Evolutionary conservation across 2,888 invertebrate species (phyloP), one percentile per base, ranked within the genome.

Genomic region (Patella caerulea): DNA sequence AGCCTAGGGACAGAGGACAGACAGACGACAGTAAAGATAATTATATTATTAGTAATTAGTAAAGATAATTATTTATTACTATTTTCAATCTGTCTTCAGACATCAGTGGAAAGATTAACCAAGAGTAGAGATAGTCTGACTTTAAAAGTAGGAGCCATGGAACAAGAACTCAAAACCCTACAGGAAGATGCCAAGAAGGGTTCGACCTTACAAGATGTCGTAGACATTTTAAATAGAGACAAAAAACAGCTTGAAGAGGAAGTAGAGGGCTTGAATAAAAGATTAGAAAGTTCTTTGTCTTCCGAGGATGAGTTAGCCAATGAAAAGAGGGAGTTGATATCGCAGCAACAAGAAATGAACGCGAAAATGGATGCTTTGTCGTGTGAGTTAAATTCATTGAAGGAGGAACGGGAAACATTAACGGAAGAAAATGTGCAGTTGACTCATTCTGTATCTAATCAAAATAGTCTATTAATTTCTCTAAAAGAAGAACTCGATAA

Each of bases 221-320:
- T 87, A 4, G 86, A 86, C 55, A 83, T 85, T 78, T 80, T 88
- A 15, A 86, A 76, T 69, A 80, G 79, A 56, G 87, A 88, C 73
- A 88, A 88, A 73, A 82, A 81, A 59, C 79, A 84, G 15, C 73
- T 86, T 53, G 78, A 79, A 14, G 77, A 80, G 15, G 82, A 85
- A 79, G 71, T 86, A 5, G 78, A 53, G 45, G 29, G 19, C 24
- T 70, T 74, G 17, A 72, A 34, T 24, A 71, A 81, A 71, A 69
- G 73, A 24, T 71, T 81, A 14, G 75, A 53, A 24, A 80, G 45
- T 52, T 70, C 74, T 52, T 53, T 77, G 24, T 77, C 79, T 34
- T 85, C 87, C 77, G 86, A 86, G 74, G 86, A 86, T 73, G 84
- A 85, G 71, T 73, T 88, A 79, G 81, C 83, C 72, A 84, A 86